Percentiles rank a stretch among this genome's conserved stretches.
phyloP scores from a whole-genome alignment of 2,888 invertebrate species.

The Nephrotoma appendiculata region DNA sequence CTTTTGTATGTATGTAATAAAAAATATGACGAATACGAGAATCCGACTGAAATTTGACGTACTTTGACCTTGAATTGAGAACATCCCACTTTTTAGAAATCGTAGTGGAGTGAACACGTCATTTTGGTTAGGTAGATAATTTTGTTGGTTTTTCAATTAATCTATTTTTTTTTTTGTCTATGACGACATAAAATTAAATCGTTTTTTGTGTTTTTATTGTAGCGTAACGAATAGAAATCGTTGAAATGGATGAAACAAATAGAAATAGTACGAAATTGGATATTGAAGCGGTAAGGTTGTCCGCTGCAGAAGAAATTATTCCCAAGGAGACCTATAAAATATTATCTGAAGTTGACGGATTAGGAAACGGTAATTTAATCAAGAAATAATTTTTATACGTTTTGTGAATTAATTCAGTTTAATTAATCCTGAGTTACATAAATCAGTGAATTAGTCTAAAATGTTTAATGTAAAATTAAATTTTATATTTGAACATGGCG shows the following conservation, averaged over 20 bases:
- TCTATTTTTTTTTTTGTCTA: background rate
- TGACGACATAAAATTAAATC: background rate
- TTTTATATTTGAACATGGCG: background rate
- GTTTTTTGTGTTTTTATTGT: background rate
- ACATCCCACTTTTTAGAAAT: background rate
- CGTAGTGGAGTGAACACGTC: background rate
- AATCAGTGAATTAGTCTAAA: too few relatives aligned
- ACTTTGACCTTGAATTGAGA: background rate
- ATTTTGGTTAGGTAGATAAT: background rate
- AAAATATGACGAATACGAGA: background rate
- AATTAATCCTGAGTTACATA: too few relatives aligned
- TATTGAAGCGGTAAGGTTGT: constrained; percentile 12
- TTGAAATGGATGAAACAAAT: constrained; percentile 10
- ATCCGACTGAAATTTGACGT: background rate
- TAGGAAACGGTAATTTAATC: constrained; percentile 32
- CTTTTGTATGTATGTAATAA: background rate
- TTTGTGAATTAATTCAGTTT: background rate
- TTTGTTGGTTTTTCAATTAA: background rate
- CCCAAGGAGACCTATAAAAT: constrained; percentile 36
- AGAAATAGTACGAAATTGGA: constrained; percentile 18
- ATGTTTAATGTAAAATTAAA: background rate
- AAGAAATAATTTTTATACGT: background rate
- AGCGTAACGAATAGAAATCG: background rate
- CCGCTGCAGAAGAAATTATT: constrained; percentile 14
- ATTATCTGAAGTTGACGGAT: constrained; percentile 33